Conservation (phyloP, 1,140 invertebrate species). For the Bombus affinis region DNA sequence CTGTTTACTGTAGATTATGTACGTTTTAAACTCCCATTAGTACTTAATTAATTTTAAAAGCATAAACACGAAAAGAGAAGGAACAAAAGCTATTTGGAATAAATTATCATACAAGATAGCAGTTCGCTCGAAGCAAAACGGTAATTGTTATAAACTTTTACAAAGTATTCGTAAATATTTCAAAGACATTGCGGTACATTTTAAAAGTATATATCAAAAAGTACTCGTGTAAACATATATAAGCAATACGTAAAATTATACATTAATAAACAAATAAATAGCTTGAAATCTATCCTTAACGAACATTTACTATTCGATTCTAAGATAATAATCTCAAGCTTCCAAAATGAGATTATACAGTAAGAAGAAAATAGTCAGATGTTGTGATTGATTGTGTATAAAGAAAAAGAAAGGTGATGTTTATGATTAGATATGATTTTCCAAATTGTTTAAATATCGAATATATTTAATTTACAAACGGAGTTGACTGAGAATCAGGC, state of each 20-base stretch:
- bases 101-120: too few relatives aligned
- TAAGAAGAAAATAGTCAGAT: neutral
- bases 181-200: neutral
- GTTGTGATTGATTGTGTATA: neutral
- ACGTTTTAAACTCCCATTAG: neutral
- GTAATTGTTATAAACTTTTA: neutral
- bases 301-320: too few relatives aligned
- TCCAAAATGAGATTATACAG: too few relatives aligned
- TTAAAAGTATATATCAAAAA: too few relatives aligned
- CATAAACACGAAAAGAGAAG: too few relatives aligned
- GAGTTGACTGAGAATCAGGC: constrained; percentile 56
- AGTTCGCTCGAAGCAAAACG: too few relatives aligned
- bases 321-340: too few relatives aligned
- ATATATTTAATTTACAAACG: constrained; percentile 36
- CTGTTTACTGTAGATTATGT: neutral
- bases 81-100: too few relatives aligned
- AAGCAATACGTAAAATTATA: too few relatives aligned
- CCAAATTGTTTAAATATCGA: neutral
- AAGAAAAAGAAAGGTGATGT: neutral
- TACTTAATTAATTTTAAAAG: neutral
- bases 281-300: too few relatives aligned
- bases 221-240: too few relatives aligned
- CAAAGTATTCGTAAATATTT: neutral
- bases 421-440: neutral
- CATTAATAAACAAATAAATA: too few relatives aligned